phyloP scores from a whole-genome alignment of 1,140 invertebrate species.

The Ylistrum balloti region DNA sequence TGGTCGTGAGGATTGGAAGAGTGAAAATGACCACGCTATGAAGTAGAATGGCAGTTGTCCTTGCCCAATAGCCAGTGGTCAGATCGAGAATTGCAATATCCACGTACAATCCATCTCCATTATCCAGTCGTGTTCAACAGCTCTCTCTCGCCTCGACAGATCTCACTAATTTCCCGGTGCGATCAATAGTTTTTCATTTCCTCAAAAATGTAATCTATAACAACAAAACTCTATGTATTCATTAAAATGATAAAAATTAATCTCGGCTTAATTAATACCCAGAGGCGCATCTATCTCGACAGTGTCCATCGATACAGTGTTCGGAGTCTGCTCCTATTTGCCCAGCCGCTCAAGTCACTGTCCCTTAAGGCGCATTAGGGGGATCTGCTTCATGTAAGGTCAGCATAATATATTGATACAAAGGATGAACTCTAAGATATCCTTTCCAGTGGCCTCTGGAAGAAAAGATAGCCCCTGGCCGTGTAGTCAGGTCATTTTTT shows the following conservation, averaged over 20 bases:
- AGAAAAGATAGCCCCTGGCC: constrained; percentile 21
- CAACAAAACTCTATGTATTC: constrained; percentile 39
- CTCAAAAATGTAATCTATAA: constrained; percentile 31
- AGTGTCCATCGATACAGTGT: neutral
- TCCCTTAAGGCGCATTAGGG: neutral
- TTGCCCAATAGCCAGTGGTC: neutral
- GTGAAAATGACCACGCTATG: neutral
- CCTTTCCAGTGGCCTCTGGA: neutral
- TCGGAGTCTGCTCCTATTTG: neutral
- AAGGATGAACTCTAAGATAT: neutral
- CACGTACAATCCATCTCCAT: neutral
- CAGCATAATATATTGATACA: neutral
- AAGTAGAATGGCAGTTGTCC: neutral
- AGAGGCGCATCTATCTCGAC: constrained; percentile 7
- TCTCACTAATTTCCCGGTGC: constrained; percentile 23
- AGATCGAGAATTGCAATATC: neutral
- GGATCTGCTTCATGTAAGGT: neutral
- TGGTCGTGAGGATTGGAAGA: neutral
- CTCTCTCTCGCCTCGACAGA: neutral
- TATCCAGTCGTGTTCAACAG: neutral
- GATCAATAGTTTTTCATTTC: constrained; percentile 31
- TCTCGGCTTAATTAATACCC: constrained; percentile 32
- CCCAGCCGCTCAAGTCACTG: constrained; percentile 15
- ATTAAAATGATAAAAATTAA: constrained; percentile 41
- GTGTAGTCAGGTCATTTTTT: constrained; percentile 38